Base-by-base conservation (phyloP, 64 coral and sea anemone species). In the Orbicella faveolata region DNA sequence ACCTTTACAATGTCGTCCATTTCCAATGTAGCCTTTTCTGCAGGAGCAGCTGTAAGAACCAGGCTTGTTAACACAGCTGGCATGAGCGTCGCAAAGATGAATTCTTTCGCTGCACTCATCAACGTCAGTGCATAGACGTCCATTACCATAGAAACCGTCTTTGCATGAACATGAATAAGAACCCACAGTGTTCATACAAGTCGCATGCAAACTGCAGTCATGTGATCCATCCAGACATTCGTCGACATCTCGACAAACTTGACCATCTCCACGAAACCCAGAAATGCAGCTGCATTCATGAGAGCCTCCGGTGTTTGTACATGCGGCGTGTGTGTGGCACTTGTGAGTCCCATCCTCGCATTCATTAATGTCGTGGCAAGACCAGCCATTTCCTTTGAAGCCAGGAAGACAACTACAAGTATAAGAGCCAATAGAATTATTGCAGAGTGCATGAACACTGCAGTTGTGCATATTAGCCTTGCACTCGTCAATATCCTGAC, bases 251-350 rank as follows among this genome's bases (percentile, higher is more conserved):
- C 21, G 78, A 55, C 91, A 93, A 1, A 11, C 7, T 34, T 57
- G 73, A 17, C 91, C 91, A 81, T 93, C 91, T 25, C 91, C 91
- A 4, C 9, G 69, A 35, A 74, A 93, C 4, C 91, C 91, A 9
- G 51, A 57, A 14, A 57, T 61, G 52, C 91, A 93, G 8, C 34
- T 16, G 61, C 91, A 93, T 2, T 41, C 17, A 41, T 80, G 80
- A 0, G 91, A 80, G 8, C 84, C 79, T 16, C 0, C 7, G 15
- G 74, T 89, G 35, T 89, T 89, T 25, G 36, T 82, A 35, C 90
- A 92, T 36, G 14, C 57, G 1, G 90, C 73, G 17, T 55, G n/a
- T 9, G 15, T 52, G 59, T 86, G 54, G 69, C 90, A 92, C 11
- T 23, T 86, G n/a, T 36, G 36, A 12, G 14, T 67, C 3, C 34